Base-by-base conservation (phyloP, 1,140 invertebrate genomes). In the Cotesia typhae region DNA sequence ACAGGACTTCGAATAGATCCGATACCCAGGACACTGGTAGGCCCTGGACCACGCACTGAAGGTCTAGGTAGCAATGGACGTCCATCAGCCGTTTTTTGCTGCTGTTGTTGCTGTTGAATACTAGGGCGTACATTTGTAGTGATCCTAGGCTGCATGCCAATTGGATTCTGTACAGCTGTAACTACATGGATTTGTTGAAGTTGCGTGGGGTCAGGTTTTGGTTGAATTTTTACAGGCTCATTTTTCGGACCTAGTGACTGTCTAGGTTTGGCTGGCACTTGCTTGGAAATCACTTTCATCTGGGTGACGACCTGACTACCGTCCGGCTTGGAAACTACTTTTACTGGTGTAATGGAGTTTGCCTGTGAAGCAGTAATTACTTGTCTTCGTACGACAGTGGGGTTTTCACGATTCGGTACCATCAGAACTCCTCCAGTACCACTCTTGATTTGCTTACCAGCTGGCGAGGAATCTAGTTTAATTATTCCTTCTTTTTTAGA, bases 401-500 rank as follows among this genome's bases (percentile, higher is more conserved):
- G 28, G 28, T 28, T 78, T 28, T 86, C 82, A 14, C 85, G 81
- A 75, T 86, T 87, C 70, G 82, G 84, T 4, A 87, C 81, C 84
- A 87, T 86, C 12, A 86, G 67, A 4, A 87, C 83, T 37, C 80
- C 76, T 37, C 81, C 77, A 0, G 79, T 74, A 0, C 79, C 70
- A 0, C 81, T 78, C 72, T 86, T 86, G 0, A 83, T 76, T 0
- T 90, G 76, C 79, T 90, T 90, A 9, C 89, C 89, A 17, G 83
- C 81, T 4, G 83, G 82, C 0, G 90, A 88, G 0, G 91, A 90
- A 78, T 91, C 90, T 14, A 91, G 84, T 79, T 91, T 91, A 80
- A 91, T 90, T 53, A 91, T 91, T 14, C 90, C 92, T 47, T 92
- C 91, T 75, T 92, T 92, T 78, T 91, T 91, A 1, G 92, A 92